Base-by-base conservation (phyloP, 2,888 invertebrate genomes). In the Tachina grossa region DNA sequence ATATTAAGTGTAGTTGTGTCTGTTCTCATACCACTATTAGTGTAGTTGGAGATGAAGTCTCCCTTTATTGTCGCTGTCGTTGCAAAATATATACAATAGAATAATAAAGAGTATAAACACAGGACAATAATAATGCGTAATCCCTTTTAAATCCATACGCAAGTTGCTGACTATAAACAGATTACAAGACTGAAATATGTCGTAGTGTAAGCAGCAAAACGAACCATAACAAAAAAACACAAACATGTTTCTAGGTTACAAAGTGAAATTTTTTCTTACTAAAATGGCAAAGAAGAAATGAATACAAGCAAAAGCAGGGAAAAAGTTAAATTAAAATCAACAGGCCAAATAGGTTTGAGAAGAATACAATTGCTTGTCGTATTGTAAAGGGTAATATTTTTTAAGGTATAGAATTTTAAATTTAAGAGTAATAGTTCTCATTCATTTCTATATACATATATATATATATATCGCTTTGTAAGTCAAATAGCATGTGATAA, bases 161-260 rank as follows among this genome's bases (percentile, higher is more conserved):
- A 85, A 82, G 82, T 82, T 85, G 77, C 68, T 84, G 76, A 77
- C 77, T 74, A 61, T 77, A 72, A 81, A 81, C 81, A 84, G 81
- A 84, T 81, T 85, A 72, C 76, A 77, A 19, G 72, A 77, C 68
- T 81, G 69, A 77, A 69, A 51, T 81, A 9, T 51, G 51, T 45
- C 47, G 43, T 22, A 16, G 13, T n/a, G 71, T 13, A 43, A 53
- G 16, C 55, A 53, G 11, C n/a, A 59, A 11, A 72, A 57, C 41
- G 13, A 57, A 57, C n/a, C 57, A 66, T 57, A 66, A 66, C 22
- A 49, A 74, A 59, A 80, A 43, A 43, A 8, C 68, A 31, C n/a
- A n/a, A 75, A 81, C 66, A 66, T 75, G 68, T 75, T 81, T 66
- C 57, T 57, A 19, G 31, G 55, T 57, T 47, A 65, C 55, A 68